phyloP scores from a whole-genome alignment of 2,888 invertebrate species.

The Chymomyza fuscimana region DNA sequence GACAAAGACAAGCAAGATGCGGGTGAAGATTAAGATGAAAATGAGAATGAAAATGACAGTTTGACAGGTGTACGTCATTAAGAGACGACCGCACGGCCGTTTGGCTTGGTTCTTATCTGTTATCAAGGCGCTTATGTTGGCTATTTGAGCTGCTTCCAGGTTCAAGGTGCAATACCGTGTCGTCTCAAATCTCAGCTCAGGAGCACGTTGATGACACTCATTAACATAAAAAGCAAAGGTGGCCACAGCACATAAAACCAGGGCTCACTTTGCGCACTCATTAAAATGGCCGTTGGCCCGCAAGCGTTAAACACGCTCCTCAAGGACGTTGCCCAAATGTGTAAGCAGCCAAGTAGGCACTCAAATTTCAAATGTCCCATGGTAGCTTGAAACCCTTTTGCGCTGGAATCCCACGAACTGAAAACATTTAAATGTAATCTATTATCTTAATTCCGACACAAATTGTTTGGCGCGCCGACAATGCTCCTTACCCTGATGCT shows the following conservation, averaged over 20 bases:
- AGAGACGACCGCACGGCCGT: neutral
- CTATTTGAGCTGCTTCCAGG: slow-evolving; percentile 35
- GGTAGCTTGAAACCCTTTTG: slow-evolving; percentile 53
- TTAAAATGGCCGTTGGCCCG: slow-evolving; percentile 53
- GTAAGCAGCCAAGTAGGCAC: slow-evolving; percentile 37
- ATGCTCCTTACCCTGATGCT: slow-evolving; percentile 13
- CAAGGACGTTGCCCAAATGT: slow-evolving; percentile 43
- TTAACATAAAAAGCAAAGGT: slow-evolving; percentile 69
- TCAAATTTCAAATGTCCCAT: slow-evolving; percentile 46
- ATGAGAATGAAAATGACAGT: neutral
- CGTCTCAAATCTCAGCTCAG: slow-evolving; percentile 46
- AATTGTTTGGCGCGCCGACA: slow-evolving; percentile 60
- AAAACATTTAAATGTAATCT: slow-evolving; percentile 72
- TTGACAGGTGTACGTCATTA: neutral
- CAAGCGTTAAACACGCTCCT: slow-evolving; percentile 41
- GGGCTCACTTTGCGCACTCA: slow-evolving; percentile 71
- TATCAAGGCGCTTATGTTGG: slow-evolving; percentile 12
- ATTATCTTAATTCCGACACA: slow-evolving; percentile 74
- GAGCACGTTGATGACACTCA: slow-evolving; percentile 61
- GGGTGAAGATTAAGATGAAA: neutral
- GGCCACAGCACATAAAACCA: slow-evolving; percentile 57
- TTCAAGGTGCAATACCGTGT: slow-evolving; percentile 44
- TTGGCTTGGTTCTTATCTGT: neutral
- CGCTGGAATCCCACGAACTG: neutral
- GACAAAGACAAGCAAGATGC: neutral